These are phyloP conservation scores for Caiman crocodilus DNA, from an alignment of 2,797 vertebrate genomes.

Conservation along the genomic window DNA sequence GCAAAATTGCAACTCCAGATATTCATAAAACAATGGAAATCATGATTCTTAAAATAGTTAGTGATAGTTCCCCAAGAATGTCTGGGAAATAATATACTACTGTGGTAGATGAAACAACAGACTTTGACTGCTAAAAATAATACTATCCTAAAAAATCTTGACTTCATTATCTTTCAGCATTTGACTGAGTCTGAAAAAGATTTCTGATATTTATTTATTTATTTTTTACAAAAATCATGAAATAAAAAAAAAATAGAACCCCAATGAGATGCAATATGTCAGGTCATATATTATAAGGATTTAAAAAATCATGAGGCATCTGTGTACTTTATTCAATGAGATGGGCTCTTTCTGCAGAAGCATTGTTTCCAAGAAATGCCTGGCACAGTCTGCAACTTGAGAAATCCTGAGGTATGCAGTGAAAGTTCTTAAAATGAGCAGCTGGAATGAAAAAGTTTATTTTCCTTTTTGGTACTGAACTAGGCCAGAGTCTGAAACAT, in stretches of 20 bases:
- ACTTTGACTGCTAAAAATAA: conserved; percentile 3
- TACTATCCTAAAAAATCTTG: neutral
- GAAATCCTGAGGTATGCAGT: neutral
- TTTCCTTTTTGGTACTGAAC: neutral
- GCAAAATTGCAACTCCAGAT: neutral
- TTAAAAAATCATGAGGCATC: neutral
- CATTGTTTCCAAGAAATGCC: neutral
- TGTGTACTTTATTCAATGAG: neutral
- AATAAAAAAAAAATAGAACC: no score
- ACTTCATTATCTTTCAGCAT: neutral
- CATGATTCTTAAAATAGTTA: neutral
- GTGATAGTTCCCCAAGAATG: conserved; percentile 7
- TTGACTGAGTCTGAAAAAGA: neutral
- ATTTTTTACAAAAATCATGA: no score
- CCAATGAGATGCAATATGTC: neutral
- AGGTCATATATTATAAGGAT: neutral
- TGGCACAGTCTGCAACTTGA: neutral
- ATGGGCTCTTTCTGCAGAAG: neutral
- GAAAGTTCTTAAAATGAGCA: neutral
- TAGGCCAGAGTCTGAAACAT: neutral
- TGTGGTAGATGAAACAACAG: conserved; percentile 26
- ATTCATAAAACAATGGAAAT: neutral
- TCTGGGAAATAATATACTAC: conserved; percentile 12
- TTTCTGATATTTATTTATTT: neutral
- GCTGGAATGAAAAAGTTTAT: neutral